phyloP scores from a whole-genome alignment of 2,113 vertebrate genomes.

The Jacana jacana region DNA sequence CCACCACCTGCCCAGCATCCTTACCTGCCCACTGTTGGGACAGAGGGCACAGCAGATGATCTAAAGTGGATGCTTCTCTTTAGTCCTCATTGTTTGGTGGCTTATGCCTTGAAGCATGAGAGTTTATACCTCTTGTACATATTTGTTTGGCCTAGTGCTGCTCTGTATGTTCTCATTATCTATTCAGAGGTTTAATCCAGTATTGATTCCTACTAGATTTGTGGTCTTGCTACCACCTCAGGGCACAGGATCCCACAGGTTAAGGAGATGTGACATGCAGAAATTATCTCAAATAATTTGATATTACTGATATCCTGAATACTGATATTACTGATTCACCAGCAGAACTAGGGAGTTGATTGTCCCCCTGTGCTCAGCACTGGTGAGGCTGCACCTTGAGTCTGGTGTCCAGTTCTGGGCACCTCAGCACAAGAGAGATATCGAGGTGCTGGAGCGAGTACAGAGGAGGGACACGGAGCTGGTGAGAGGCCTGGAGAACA shows the following conservation, averaged over 20 bases:
- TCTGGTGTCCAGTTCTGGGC: too few relatives aligned
- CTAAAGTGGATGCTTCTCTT: not conserved
- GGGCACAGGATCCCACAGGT: not conserved
- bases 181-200: not conserved
- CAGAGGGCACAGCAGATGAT: not conserved
- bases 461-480: too few relatives aligned
- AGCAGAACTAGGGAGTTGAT: too few relatives aligned
- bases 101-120: not conserved
- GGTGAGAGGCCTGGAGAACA: too few relatives aligned
- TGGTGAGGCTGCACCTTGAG: too few relatives aligned
- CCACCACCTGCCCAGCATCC: not conserved
- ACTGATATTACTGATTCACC: too few relatives aligned
- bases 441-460: too few relatives aligned
- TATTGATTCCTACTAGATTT: not conserved
- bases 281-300: not conserved
- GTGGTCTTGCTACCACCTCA: not conserved
- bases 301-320: not conserved
- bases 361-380: too few relatives aligned
- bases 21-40: fast-evolving
- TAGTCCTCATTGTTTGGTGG: not conserved
- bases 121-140: not conserved
- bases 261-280: not conserved
- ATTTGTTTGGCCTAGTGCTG: not conserved
- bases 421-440: too few relatives aligned
- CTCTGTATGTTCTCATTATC: not conserved